Conservation (phyloP, 2,888 invertebrate genomes). For the Leptinotarsa juncta region DNA sequence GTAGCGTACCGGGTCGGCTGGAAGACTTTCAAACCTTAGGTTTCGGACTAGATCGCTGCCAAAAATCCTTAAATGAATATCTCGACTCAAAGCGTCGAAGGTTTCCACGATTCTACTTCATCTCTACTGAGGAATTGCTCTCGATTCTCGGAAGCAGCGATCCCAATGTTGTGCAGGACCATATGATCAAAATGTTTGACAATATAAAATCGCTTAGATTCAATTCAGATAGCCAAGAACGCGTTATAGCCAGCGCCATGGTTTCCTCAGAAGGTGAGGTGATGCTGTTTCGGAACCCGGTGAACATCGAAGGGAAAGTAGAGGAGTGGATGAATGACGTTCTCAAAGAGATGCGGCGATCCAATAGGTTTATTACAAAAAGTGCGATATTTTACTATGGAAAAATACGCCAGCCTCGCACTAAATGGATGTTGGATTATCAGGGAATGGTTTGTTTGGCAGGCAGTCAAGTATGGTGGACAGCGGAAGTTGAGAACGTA, state of each 20-base stretch:
- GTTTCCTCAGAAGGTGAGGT: slow-evolving; percentile 89
- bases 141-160: slow-evolving; percentile 90
- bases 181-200: slow-evolving; percentile 97
- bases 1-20: slow-evolving; percentile 78
- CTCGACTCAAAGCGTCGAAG: slow-evolving; percentile 87
- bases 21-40: slow-evolving; percentile 80
- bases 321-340: slow-evolving; percentile 95
- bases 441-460: slow-evolving; percentile 76
- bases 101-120: slow-evolving; percentile 93
- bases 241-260: slow-evolving; percentile 82
- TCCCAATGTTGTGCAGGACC: slow-evolving; percentile 87
- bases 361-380: slow-evolving; percentile 87
- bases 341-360: slow-evolving; percentile 83
- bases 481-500: slow-evolving; percentile 92
- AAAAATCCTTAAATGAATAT: slow-evolving; percentile 92
- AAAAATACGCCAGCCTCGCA: slow-evolving; percentile 75
- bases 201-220: slow-evolving; percentile 84
- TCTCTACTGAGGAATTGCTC: slow-evolving; percentile 92
- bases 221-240: slow-evolving; percentile 74
- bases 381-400: slow-evolving; percentile 90
- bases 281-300: slow-evolving; percentile 82
- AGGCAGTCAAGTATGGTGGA: slow-evolving; percentile 95
- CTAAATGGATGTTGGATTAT: slow-evolving; percentile 90
- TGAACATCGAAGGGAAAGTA: slow-evolving; percentile 82
- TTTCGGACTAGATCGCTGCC: slow-evolving; percentile 85